phyloP scores from a whole-genome alignment of 1,140 invertebrate genomes.

The Cotesia glomerata region DNA sequence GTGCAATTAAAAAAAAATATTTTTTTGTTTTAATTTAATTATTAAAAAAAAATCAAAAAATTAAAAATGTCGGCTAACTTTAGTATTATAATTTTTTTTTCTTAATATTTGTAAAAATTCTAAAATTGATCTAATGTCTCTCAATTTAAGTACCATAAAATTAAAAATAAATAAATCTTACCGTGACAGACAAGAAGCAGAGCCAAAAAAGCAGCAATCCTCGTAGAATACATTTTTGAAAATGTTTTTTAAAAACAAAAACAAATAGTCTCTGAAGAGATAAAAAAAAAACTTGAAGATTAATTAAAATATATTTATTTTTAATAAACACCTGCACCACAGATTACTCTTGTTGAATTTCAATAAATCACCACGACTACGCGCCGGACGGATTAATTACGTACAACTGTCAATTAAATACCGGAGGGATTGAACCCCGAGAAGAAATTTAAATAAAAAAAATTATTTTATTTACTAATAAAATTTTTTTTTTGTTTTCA shows the following conservation, averaged over 20 bases:
- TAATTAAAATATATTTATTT: neutral
- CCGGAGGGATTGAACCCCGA: neutral
- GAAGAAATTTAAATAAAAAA: neutral
- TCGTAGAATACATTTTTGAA: neutral
- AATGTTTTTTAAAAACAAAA: neutral
- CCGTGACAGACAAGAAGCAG: neutral
- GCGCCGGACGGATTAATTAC: neutral
- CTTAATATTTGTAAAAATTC: no score
- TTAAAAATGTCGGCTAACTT: no score
- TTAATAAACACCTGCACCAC: slow-evolving; percentile 16
- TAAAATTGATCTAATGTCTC: no score
- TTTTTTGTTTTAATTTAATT: no score
- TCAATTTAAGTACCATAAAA: neutral
- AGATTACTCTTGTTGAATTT: slow-evolving; percentile 5
- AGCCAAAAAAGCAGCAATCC: slow-evolving; percentile 13
- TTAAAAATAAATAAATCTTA: neutral
- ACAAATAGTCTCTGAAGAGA: neutral
- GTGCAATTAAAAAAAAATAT: no score
- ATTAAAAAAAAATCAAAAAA: no score
- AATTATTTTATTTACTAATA: neutral
- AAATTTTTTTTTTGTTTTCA: neutral
- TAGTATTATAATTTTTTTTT: no score
- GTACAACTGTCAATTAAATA: neutral
- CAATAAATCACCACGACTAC: slow-evolving; percentile 1
- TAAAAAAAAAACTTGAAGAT: neutral